Evolutionary conservation across 2,113 vertebrate genomes (phyloP), one percentile per base, ranked within the genome.

Genomic region (Periophthalmus modestus): DNA sequence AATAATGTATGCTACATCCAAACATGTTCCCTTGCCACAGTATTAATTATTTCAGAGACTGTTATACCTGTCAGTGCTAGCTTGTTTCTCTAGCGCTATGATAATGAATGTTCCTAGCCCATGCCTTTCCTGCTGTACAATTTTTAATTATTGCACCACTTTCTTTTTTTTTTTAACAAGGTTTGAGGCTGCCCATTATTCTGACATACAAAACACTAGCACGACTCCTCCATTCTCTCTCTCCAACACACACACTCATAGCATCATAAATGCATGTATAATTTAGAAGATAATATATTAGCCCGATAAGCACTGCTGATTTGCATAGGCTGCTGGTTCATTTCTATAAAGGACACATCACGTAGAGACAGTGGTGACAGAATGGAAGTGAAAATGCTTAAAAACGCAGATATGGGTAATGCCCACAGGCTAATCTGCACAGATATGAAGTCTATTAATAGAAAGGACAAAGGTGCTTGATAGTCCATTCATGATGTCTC

Each of bases 391-490:
- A 83, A 83, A 59, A 81, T 72, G 78, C 58, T 68, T 75, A 76
- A 72, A 73, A 85, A 85, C 72, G 79, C 74, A 80, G 83, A 87
- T 80, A 66, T 72, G 65, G 69, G 82, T 80, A 85, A 88, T 80
- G 85, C 80, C 89, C 85, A 21, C 24, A 54, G 82, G 82, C 74
- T 72, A 85, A 89, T 86, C 79, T 82, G 85, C 82, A 89, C 87
- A 67, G 68, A 81, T 88, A 90, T 87, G 81, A 81, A 79, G 19
- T 79, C 81, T 88, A 87, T 87, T 75, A 90, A 88, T 79, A 85
- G 83, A 87, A 46, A 7, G 66, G 74, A 66, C 77, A 86, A 73
- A 69, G 77, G 77, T 71, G 77, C 79, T 73, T 24, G 19, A 61
- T 73, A 62, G 50, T 79, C 77, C 78, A 78, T 82, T 80, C 77